Evolutionary conservation across 2,888 invertebrate species (phyloP).

Genomic region (Tubulanus polymorphus): DNA sequence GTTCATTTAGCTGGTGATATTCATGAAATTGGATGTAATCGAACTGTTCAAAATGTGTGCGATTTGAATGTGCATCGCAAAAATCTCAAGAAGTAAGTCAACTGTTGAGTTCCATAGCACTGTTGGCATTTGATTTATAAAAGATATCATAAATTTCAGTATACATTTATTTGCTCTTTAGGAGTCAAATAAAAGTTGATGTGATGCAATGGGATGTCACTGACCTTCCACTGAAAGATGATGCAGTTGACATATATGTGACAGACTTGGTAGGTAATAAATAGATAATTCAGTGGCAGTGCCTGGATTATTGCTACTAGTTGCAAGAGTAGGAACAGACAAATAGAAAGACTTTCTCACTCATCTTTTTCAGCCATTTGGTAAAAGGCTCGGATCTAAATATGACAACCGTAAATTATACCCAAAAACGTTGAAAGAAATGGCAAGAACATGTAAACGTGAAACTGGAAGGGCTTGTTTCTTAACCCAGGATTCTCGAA

Average conservation of each 20-base stretch:
- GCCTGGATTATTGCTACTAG: neutral
- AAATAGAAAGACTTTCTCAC: conserved; percentile 3
- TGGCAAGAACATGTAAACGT: conserved; percentile 56
- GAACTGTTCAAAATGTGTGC: conserved; percentile 54
- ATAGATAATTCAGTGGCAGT: neutral
- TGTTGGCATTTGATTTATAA: neutral
- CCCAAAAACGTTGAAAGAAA: conserved; percentile 55
- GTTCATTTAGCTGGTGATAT: conserved; percentile 58
- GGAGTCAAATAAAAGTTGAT: conserved; percentile 43
- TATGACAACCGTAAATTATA: conserved; percentile 58
- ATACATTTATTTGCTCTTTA: conserved; percentile 11
- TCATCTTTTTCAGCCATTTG: conserved; percentile 57
- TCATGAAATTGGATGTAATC: conserved; percentile 54
- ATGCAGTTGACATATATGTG: conserved; percentile 58
- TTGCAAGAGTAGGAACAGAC: neutral
- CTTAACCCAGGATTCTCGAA: conserved; percentile 50
- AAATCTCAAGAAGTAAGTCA: conserved; percentile 24
- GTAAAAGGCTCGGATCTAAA: conserved; percentile 58
- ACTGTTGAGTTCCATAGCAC: neutral
- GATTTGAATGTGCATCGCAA: conserved; percentile 29
- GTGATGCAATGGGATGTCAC: conserved; percentile 57
- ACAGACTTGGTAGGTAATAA: conserved; percentile 56
- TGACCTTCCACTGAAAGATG: conserved; percentile 56
- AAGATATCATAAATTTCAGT: neutral
- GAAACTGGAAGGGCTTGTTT: conserved; percentile 57